Percentiles rank a stretch among this genome's conserved stretches.
Evolutionary conservation across 2,113 vertebrate species (phyloP).

Genomic region (Balaeniceps rex): DNA sequence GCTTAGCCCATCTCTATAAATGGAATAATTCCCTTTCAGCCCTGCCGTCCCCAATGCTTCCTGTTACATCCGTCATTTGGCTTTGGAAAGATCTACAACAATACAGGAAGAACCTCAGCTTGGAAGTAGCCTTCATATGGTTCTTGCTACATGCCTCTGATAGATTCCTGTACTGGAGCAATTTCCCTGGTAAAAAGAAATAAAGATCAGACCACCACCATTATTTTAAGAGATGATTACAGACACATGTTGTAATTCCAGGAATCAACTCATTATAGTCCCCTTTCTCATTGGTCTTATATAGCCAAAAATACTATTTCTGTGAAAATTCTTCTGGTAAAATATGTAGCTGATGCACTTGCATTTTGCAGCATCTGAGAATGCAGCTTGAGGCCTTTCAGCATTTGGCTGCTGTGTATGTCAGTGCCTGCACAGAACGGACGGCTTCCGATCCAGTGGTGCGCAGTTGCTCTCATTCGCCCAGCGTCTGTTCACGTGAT

Average conservation of each 20-base stretch:
- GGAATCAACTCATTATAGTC: not conserved
- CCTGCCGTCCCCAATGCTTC: not conserved
- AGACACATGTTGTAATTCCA: not conserved
- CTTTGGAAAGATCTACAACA: not conserved
- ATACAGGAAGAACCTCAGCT: not conserved
- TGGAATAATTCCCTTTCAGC: not conserved
- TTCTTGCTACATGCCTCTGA: not conserved
- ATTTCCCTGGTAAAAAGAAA: not conserved
- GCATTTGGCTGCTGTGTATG: not conserved
- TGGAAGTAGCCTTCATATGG: not conserved
- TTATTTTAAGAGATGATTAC: not conserved
- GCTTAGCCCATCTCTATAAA: not conserved
- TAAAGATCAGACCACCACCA: fast-evolving
- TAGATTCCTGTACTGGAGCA: not conserved
- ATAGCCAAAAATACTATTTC: not conserved
- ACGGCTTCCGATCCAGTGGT: fast-evolving
- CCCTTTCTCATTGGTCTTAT: not conserved
- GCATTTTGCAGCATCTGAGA: not conserved
- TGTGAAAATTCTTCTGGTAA: not conserved
- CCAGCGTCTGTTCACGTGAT: not conserved
- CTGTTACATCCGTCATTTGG: not conserved
- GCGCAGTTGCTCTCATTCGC: not conserved
- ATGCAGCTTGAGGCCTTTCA: not conserved
- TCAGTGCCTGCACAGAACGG: fast-evolving
- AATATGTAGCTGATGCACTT: not conserved